phyloP scores from a whole-genome alignment of 2,888 invertebrate species.

The Drosophila flavopinicola region DNA sequence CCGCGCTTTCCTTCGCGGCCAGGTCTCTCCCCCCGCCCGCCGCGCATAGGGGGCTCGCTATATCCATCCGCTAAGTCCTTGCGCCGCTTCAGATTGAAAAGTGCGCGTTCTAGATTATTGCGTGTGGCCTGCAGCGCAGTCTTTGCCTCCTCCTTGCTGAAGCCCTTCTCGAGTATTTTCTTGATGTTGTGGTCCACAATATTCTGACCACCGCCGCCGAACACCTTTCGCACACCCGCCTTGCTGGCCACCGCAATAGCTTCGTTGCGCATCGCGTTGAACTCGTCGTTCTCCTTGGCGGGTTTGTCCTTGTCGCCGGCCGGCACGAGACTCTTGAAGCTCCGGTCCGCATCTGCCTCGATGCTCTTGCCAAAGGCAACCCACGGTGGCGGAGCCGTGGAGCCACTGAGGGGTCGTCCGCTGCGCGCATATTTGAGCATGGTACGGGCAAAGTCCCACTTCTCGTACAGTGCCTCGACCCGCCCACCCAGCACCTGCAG shows the following conservation, averaged over 20 bases:
- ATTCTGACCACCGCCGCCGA: conserved; percentile 88
- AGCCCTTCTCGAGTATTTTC: conserved; percentile 92
- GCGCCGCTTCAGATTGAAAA: conserved; percentile 88
- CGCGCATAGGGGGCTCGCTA: conserved; percentile 33
- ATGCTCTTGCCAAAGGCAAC: conserved; percentile 94
- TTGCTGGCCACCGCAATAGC: conserved; percentile 95
- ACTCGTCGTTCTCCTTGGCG: conserved; percentile 90
- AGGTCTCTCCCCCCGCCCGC: conserved; percentile 42
- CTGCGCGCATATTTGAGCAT: conserved; percentile 87
- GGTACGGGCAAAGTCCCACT: conserved; percentile 92
- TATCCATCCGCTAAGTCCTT: conserved; percentile 84
- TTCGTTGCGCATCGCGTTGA: conserved; percentile 94
- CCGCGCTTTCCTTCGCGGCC: conserved; percentile 72
- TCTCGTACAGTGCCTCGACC: conserved; percentile 92
- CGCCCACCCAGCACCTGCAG: conserved; percentile 92
- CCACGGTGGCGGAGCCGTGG: conserved; percentile 94
- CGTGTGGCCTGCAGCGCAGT: conserved; percentile 89
- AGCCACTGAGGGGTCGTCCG: conserved; percentile 84
- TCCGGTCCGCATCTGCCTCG: conserved; percentile 86
- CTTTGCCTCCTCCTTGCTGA: conserved; percentile 90
- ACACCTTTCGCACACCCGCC: conserved; percentile 87
- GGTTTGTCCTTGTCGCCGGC: conserved; percentile 85
- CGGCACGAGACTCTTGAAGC: conserved; percentile 89
- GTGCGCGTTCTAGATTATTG: conserved; percentile 90
- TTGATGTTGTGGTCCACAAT: conserved; percentile 91